Evolutionary conservation across 2,113 vertebrate species (phyloP).

Genomic region (Poeciliopsis turrubarensis): DNA sequence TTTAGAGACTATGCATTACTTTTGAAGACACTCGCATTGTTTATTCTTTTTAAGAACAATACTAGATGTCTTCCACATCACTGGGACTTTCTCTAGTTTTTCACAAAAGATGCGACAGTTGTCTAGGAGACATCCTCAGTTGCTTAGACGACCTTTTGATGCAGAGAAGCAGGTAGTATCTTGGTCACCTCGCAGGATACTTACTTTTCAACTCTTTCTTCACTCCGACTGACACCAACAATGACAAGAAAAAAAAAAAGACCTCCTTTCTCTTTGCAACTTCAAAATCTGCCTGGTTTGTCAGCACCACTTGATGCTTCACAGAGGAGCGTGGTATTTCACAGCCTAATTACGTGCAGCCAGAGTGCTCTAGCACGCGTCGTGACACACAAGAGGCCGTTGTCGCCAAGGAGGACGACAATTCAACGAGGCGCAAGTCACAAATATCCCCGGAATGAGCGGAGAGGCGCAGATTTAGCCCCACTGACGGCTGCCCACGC

Average conservation of each 20-base stretch:
- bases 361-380: conserved; percentile 47
- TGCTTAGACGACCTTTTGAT: no score
- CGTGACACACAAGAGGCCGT: conserved; percentile 57
- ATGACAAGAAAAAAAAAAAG: not conserved
- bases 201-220: not conserved
- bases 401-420: conserved; percentile 61
- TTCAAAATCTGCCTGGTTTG: not conserved
- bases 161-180: no score
- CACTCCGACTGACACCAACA: not conserved
- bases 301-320: not conserved
- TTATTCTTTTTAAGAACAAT: no score
- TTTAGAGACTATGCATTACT: no score
- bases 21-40: no score
- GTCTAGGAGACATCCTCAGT: no score
- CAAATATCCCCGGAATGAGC: conserved; percentile 73
- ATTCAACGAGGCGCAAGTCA: conserved; percentile 70
- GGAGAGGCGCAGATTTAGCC: conserved; percentile 71
- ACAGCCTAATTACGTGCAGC: conserved; percentile 61
- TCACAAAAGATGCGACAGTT: no score
- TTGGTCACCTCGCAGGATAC: no score
- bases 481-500: conserved; percentile 67
- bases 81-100: no score
- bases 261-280: not conserved
- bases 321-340: conserved; percentile 32
- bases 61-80: no score